Evolutionary conservation across 2,113 vertebrate genomes (phyloP).

Genomic region (Pachycephala philippinensis): DNA sequence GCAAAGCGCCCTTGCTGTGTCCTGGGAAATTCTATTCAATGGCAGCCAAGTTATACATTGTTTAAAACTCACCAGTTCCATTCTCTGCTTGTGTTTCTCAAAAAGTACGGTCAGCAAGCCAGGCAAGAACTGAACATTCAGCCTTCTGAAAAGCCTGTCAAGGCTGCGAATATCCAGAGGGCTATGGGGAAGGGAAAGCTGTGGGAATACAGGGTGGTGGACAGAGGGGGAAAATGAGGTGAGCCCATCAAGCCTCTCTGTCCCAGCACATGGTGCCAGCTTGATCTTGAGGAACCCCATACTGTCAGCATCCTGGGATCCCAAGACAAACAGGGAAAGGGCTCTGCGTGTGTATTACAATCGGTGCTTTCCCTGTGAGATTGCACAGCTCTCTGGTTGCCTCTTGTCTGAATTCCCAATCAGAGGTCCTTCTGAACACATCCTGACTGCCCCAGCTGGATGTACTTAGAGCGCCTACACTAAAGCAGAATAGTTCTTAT

Average conservation of each 20-base stretch:
- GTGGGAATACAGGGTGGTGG: neutral
- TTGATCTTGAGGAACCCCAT: neutral
- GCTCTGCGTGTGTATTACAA: fast-evolving
- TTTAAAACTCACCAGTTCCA: neutral
- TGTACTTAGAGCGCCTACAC: fast-evolving
- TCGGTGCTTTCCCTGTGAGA: neutral
- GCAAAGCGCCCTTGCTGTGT: neutral
- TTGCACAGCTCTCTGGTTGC: neutral
- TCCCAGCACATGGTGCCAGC: neutral
- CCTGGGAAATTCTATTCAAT: neutral
- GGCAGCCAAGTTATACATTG: neutral
- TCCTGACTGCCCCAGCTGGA: neutral
- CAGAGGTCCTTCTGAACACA: neutral
- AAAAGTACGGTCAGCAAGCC: neutral
- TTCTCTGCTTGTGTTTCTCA: neutral
- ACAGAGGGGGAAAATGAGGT: neutral
- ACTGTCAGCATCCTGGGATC: neutral
- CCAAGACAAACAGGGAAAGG: neutral
- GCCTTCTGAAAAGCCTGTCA: neutral
- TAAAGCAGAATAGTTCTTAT: neutral
- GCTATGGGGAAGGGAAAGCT: neutral
- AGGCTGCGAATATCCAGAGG: neutral
- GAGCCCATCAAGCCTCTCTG: fast-evolving
- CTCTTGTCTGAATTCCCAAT: neutral
- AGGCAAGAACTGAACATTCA: neutral